Evolutionary conservation across 35 echinoderm and acorn worm genomes (phyloP), one percentile per base, ranked within the genome.

Genomic region (Strongylocentrotus purpuratus): DNA sequence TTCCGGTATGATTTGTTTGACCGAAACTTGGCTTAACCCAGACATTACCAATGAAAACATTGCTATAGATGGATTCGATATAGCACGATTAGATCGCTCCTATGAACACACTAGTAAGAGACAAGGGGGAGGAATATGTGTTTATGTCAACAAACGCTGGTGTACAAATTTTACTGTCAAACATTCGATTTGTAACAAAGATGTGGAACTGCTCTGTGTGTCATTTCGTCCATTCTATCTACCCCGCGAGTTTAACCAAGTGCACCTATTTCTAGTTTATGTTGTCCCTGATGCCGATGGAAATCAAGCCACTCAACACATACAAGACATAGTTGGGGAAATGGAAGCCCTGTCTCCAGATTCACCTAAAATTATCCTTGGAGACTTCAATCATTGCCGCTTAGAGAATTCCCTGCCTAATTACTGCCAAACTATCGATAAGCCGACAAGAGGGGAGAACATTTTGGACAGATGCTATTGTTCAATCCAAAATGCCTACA

Each of bases 321-420:
- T 95, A 11, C 35, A 95, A 12, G 86, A 95, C 41, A 32, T 31
- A 25, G 87, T 95, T 90, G 32, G 85, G 45, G 31, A 45, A 33
- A 60, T 95, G 85, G 45, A 90, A 86, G 46, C 41, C 35, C 46
- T 28, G 31, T 90, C 94, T 6, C 94, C 94, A 91, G 94, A 95
- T 85, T 95, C 94, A 47, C 94, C 94, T 5, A 95, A 95, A 60
- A 47, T 95, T 86, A 32, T 95, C 46, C 86, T 95, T 14, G 94
- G 94, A n/a, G 94, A 95, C 86, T 89, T 95, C 86, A 95, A 95
- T 47, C 94, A 95, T 35, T 89, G 94, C 48, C 46, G 85, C 17
- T 47, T 88, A 31, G 45, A 91, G 14, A 18, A 91, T n/a, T 22
- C 4, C 14, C 4, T 61, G 46, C 32, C 85, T 47, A 86, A 46